Evolutionary conservation across 2,797 vertebrate species (phyloP), one percentile per base, ranked within the genome.

Genomic region (Hyperoplus lanceolatus): DNA sequence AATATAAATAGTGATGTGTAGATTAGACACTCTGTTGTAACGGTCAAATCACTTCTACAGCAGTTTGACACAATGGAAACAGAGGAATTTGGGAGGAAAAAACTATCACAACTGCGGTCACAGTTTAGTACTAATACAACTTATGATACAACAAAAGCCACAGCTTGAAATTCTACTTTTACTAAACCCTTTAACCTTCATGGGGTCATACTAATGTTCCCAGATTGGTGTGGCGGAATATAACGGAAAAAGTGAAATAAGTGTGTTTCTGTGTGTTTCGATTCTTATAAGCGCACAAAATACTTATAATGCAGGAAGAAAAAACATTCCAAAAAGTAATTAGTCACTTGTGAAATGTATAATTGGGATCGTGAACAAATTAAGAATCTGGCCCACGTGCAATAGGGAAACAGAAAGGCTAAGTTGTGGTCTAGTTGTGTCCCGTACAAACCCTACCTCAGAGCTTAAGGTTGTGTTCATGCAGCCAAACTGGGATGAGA

Each of bases 391-490:
- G 38, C 55, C 29, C 45, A 29, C 29, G 29, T 29, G 29, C 29
- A 29, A 2, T 29, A 29, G 29, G 55, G 54, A 58, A 16, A 21
- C n/a, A 59, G n/a, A 59, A 21, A 53, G 43, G 29, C 43, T 39
- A 18, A 39, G 12, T 70, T 41, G 67, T 58, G 67, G 63, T 9
- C 48, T 7, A 42, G 42, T 42, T 21, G 39, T 29, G 64, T 54
- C 8, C 46, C 48, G 43, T 21, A 14, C 29, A 49, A 48, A 49
- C 63, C 18, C 18, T 3, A 10, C 45, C 21, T 51, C 54, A 38
- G 62, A 14, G 45, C 62, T 36, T 12, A 12, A 14, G 29, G 41
- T 10, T 18, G 39, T 14, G 50, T 16, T n/a, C 9, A 18, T 21
- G 21, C 48, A 48, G 58, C 9, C 62, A 42, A 10, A 21, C 29